Evolutionary conservation across 2,888 invertebrate species (phyloP).

Genomic region (Seladonia tumulorum): DNA sequence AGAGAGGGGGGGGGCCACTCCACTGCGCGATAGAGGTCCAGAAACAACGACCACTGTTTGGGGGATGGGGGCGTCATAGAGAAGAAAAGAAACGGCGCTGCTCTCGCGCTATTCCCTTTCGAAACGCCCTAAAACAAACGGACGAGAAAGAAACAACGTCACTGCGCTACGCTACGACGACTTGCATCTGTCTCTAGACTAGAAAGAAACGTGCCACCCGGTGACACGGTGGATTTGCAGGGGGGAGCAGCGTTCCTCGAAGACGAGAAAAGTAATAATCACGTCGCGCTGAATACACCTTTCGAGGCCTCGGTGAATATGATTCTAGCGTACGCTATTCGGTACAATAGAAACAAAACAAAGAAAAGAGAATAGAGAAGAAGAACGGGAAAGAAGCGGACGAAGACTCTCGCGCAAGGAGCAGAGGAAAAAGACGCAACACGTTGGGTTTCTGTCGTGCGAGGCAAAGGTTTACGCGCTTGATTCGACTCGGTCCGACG

Average conservation of each 20-base stretch:
- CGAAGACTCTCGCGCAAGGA: background rate
- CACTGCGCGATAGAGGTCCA: background rate
- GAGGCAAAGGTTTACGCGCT: constrained; percentile 35
- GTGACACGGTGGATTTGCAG: constrained; percentile 62
- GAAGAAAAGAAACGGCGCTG: constrained; percentile 13
- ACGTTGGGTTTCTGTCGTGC: constrained; percentile 43
- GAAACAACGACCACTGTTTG: background rate
- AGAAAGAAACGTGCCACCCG: constrained; percentile 77
- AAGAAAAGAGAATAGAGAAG: background rate
- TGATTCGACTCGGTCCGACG: constrained; percentile 7
- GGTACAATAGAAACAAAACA: background rate
- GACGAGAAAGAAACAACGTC: constrained; percentile 62
- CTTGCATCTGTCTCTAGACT: constrained; percentile 80
- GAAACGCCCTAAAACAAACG: constrained; percentile 41
- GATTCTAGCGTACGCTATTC: background rate
- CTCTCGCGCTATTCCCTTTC: constrained; percentile 29
- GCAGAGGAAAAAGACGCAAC: background rate
- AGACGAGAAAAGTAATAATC: constrained; percentile 36
- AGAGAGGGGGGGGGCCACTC: background rate
- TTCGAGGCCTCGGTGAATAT: constrained; percentile 8
- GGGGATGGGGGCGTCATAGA: background rate
- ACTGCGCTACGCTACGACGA: constrained; percentile 64
- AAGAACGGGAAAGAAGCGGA: background rate
- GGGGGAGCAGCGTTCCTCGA: constrained; percentile 32
- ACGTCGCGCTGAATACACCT: constrained; percentile 10